phyloP scores from a whole-genome alignment of 1,140 invertebrate species.

The Caenorhabditis briggsae region DNA sequence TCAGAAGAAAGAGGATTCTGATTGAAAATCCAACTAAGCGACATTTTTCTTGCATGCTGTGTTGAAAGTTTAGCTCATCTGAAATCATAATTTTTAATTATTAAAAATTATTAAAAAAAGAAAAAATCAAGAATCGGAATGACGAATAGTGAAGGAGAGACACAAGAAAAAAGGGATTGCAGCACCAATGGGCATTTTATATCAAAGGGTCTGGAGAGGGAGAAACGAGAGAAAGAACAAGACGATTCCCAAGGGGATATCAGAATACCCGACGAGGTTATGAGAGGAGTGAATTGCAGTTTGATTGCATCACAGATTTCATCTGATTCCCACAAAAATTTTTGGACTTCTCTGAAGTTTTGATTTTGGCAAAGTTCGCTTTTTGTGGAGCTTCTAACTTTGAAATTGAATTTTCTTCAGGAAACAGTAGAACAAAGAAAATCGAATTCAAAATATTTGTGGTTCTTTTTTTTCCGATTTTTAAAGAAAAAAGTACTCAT shows the following conservation, averaged over 20 bases:
- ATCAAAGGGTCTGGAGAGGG: constrained; percentile 13
- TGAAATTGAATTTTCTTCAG: neutral
- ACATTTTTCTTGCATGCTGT: constrained; percentile 53
- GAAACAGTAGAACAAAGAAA: neutral
- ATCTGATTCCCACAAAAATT: neutral
- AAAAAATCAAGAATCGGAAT: neutral
- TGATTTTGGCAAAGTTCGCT: neutral
- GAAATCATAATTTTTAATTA: constrained; percentile 1
- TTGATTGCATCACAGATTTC: constrained; percentile 54
- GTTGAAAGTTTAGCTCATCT: constrained; percentile 50
- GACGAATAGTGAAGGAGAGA: constrained; percentile 4
- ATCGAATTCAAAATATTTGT: neutral
- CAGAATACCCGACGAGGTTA: constrained; percentile 43
- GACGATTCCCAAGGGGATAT: neutral
- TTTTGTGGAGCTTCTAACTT: neutral
- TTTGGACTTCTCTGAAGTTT: constrained; percentile 28
- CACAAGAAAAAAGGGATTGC: constrained; percentile 13
- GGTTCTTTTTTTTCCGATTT: neutral
- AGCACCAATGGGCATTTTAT: constrained; percentile 31
- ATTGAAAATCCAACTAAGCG: constrained; percentile 46
- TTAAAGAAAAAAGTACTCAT: neutral
- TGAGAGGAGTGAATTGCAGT: constrained; percentile 50
- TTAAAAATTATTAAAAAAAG: constrained; percentile 6
- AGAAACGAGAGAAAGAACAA: neutral
- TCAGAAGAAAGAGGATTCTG: constrained; percentile 10